Evolutionary conservation across 2,888 invertebrate genomes (phyloP), one percentile per base, ranked within the genome.

Genomic region (Parnassius mnemosyne): DNA sequence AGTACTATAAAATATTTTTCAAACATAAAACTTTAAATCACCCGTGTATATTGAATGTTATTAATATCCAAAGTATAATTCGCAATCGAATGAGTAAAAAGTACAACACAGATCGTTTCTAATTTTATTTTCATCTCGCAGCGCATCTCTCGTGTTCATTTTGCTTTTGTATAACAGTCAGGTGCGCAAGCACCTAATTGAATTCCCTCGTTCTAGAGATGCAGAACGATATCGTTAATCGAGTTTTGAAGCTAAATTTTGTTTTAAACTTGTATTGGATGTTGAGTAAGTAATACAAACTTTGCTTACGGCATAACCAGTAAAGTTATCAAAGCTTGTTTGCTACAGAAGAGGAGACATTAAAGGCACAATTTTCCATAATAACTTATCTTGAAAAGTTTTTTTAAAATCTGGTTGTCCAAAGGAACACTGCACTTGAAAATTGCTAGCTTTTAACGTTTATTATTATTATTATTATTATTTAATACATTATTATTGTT

Each of bases 171-270:
- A 57, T 47, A 67, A 64, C 61, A 64, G 63, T 68, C 79, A 77
- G 77, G 76, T 77, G 79, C 73, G 64, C 70, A 52, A 66, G 66
- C 67, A 71, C 69, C 69, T 81, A 81, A 83, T 79, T 80, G 77
- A 77, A 78, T 81, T 75, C 71, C 68, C 69, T 68, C 68, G 64
- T 68, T 68, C 71, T 65, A 68, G 65, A 71, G 71, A 56, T 61
- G 49, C 64, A 57, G 69, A 72, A 70, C 71, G 76, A 75, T 77
- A 78, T 74, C 71, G 72, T 74, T 81, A 83, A 81, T 80, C 75
- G 76, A 81, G 72, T 81, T 77, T 34, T 64, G 53, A 63, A 69
- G 67, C 57, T 57, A 72, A 66, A 73, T 74, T 67, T 63, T 64
- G 60, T 60, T 59, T 63, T 49, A 57, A 69, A 60, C 56, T 62